Base-by-base conservation (phyloP, 2,888 invertebrate genomes). In the Plagodis dolabraria region DNA sequence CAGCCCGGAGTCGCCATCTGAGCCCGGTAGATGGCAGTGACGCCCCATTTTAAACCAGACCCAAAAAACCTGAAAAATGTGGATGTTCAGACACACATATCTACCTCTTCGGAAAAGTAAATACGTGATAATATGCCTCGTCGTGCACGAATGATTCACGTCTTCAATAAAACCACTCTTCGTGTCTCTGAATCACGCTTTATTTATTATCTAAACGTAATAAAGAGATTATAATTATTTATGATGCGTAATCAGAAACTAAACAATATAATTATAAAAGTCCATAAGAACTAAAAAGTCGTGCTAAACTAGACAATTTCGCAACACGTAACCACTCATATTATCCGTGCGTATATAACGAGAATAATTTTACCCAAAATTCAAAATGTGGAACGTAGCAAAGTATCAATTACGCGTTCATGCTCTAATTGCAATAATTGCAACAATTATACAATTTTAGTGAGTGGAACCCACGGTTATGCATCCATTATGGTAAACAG, bases 391-490 rank as follows among this genome's bases (percentile, higher is more conserved):
- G 74, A 69, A 64, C 60, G 56, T 71, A 63, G 59, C 60, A 58
- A 70, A 59, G 64, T 74, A 76, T 76, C 71, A 76, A 82, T 82
- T 82, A 81, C 79, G 62, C 46, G 70, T 81, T 79, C 75, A 77
- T 78, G 84, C 80, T 82, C 85, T 84, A 80, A 79, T 83, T 83
- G 71, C 67, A 69, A 60, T 80, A 80, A 82, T 83, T 79, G 73
- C 75, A 70, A 69, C 72, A 74, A 78, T 80, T 79, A 80, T 79
- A 76, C 68, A 71, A 79, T 79, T 77, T 79, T 62, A 66, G 78
- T 76, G 81, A 78, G 75, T 56, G 58, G 50, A 64, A 62, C 63
- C 58, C 59, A 57, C 60, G 54, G 61, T 63, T 70, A 60, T 67
- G 61, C 63, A 35, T 64, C 63, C 53, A 63, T 65, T 60, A 62